Base-by-base conservation (phyloP, 2,113 vertebrate species). In the Pomatorhinus ruficollis region DNA sequence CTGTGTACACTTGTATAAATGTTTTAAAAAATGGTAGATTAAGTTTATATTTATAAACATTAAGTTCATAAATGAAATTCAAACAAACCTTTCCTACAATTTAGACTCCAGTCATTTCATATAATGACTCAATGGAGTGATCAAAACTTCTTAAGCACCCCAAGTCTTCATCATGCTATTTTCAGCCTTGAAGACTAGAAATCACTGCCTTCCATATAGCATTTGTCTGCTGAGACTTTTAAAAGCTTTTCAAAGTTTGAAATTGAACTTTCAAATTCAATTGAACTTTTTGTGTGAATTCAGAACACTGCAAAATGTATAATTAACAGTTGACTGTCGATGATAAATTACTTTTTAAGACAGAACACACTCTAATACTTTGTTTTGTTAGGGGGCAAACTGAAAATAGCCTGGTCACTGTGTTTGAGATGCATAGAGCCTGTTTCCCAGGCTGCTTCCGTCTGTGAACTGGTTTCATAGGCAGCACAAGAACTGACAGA, bases 401-500 rank as follows among this genome's bases (percentile, higher is more conserved):
- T 44, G 13, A 82, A 95, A 61, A 61, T 1, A 56, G 47, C 17
- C 33, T 61, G 17, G 40, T 19, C 4, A 1, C 8, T n/a, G 4
- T 6, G 24, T 33, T 20, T 72, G 52, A 61, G 31, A 79, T 24
- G 14, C 6, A 9, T 22, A 87, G 13, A 16, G 45, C 0, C 0
- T 22, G 11, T 49, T 89, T 83, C 25, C 52, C 24, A 78, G 30
- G 11, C 22, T 90, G 47, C n/a, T 71, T 37, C 42, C 17, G 5
- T 19, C 21, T 44, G 10, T 66, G 59, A 94, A 65, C 16, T 57
- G 40, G 5, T 57, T 90, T 74, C 75, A 71, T 21, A 78, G 42
- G 6, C 27, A 65, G 13, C 23, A 76, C 0, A 6, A 76, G 35
- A 78, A 16, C 0, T 23, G 27, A 25, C 16, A 45, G 3, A 63